Evolutionary conservation across 2,888 invertebrate genomes (phyloP), one percentile per base, ranked within the genome.

Genomic region (Dasypolia templi): DNA sequence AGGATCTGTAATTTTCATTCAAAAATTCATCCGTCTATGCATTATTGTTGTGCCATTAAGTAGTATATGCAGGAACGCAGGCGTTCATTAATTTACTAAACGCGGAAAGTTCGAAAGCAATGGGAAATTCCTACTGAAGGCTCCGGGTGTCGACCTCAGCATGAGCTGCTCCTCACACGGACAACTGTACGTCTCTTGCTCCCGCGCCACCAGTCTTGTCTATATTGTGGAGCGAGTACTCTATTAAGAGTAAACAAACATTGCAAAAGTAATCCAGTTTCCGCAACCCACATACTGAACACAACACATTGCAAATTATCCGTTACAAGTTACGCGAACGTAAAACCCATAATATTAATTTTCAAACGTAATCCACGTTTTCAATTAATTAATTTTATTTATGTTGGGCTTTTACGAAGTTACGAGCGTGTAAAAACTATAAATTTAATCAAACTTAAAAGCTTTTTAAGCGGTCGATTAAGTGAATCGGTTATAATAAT

Each of bases 331-430:
- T 56, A 70, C 59, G 49, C 53, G 1, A 72, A 76, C 70, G 59
- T 77, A 75, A 82, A 74, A 39, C 64, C 14, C 56, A 63, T 63
- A 61, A 72, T 66, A 80, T 75, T 84, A 82, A 84, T 78, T 84
- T 75, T 72, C 62, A 82, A 79, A 71, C 70, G 77, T 85, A 85
- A 85, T 85, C 77, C 81, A 58, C 59, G 79, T 80, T 84, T 85
- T 82, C 76, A 77, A 77, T 83, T 75, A 73, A 85, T 85, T 85
- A 83, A 83, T 77, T 85, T 81, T 83, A 79, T 83, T 77, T 72
- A 85, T 75, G 67, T 72, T 76, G 74, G 74, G 77, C 70, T 83
- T 83, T 78, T 53, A 66, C 63, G 49, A 81, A 76, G 74, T 82
- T 76, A 78, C 59, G 67, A 42, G 53, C 71, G 53, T 75, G 75